These are phyloP conservation scores for Nesoenas mayeri DNA, from an alignment of 2,113 vertebrate species.

Conservation along the genomic window DNA sequence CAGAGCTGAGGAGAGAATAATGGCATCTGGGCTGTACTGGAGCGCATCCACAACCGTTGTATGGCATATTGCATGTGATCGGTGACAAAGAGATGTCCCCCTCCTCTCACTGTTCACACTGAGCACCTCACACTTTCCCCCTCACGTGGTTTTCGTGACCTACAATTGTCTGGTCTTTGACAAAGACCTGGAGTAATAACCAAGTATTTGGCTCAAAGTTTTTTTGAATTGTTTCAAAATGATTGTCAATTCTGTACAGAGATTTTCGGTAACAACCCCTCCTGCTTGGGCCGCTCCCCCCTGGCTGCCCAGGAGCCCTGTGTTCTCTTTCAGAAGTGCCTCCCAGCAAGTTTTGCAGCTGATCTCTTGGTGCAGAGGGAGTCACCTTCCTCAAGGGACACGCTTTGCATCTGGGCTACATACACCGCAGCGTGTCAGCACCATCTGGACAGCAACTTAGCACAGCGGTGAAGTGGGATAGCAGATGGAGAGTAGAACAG, in stretches of 20 bases:
- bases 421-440: neutral
- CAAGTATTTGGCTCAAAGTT: neutral
- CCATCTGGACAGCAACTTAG: neutral
- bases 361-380: neutral
- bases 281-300: neutral
- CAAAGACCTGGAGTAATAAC: neutral
- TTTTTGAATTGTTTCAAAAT: neutral
- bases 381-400: neutral
- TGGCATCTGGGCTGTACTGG: neutral
- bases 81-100: neutral
- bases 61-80: neutral
- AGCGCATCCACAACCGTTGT: rapidly evolving
- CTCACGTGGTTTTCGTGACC: neutral
- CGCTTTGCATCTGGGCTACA: neutral
- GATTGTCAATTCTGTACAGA: neutral
- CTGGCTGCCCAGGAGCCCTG: neutral
- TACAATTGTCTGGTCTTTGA: neutral
- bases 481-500: neutral
- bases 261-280: neutral
- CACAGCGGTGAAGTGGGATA: neutral
- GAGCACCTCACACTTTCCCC: neutral
- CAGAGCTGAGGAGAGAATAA: neutral
- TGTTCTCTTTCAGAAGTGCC: neutral
- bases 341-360: neutral
- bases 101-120: neutral